Conservation (phyloP, 2,113 vertebrate genomes). For the Lycaon pictus region DNA sequence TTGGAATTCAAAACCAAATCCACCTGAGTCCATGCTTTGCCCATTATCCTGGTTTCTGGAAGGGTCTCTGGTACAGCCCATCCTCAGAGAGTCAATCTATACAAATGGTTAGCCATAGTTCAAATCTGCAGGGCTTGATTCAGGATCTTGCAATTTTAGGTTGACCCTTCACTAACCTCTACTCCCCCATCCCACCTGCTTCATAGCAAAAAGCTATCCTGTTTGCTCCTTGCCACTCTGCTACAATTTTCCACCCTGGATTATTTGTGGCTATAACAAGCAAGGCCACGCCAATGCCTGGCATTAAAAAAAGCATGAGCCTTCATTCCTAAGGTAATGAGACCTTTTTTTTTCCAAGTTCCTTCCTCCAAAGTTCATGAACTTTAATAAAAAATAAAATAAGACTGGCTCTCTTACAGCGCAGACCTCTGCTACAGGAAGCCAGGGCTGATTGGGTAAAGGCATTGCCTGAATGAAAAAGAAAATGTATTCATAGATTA, state of each 20-base stretch:
- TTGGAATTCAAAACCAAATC: conserved; percentile 15
- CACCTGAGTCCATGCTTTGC: not conserved
- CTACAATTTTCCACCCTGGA: conserved; percentile 74
- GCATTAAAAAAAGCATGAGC: conserved; percentile 76
- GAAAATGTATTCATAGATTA: not conserved
- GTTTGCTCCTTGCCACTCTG: conserved; percentile 72
- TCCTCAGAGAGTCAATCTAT: not conserved
- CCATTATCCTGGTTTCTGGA: not conserved
- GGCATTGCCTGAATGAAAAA: conserved; percentile 42
- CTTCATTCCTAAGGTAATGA: conserved; percentile 84
- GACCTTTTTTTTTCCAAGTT: conserved; percentile 79
- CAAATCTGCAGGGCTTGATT: not conserved
- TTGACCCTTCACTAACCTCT: conserved; percentile 57
- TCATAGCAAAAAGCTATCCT: conserved; percentile 63
- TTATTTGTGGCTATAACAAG: conserved; percentile 81
- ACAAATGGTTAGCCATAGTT: not conserved
- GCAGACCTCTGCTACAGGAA: conserved; percentile 70
- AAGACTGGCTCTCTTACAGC: conserved; percentile 78
- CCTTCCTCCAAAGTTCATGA: conserved; percentile 86
- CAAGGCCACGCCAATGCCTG: conserved; percentile 82
- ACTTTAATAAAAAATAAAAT: conserved; percentile 84
- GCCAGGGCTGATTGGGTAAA: conserved; percentile 58
- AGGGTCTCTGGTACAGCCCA: not conserved
- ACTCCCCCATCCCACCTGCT: conserved; percentile 41
- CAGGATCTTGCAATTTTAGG: not conserved